Base-by-base conservation (phyloP, 2,888 invertebrate species). In the Clostera curtula region DNA sequence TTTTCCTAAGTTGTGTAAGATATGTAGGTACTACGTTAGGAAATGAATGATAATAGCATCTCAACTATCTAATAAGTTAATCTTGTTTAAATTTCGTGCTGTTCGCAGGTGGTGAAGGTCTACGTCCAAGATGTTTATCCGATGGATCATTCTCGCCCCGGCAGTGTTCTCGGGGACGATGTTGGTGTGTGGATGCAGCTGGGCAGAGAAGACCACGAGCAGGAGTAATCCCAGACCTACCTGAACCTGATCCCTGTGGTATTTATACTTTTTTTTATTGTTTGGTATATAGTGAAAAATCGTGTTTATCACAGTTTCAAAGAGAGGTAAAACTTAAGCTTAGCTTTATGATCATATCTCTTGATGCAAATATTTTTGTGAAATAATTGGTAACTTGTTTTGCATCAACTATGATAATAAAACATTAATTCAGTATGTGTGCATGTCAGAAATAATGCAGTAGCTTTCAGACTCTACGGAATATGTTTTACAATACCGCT, bases 171-270 rank as follows among this genome's bases (percentile, higher is more conserved):
- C 86, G 85, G 5, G 70, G 74, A 0, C 86, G 88, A 13, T 94
- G 94, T 62, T 94, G 94, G 93, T 95, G 95, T 63, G 93, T 94
- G 2, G 93, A 95, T 64, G 93, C 93, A 33, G 93, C 93, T 1
- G 82, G 82, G 0, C 79, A 75, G 39, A 47, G 70, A 5, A 51
- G 76, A 3, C 42, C 56, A 5, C 55, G 52, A 7, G 21, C 36
- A 2, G 43, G 48, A 3, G n/a, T 36, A 1, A 51, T 66, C 1
- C 37, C 54, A 1, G 69, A 66, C 33, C 26, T 45, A 1, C 65
- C 67, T 1, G 47, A 41, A 2, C 24, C 53, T 0, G 72, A 79
- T 17, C 56, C 68, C 12, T 80, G 80, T 35, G 72, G 79, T 77
- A 28, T 5, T 18, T 18, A 18, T 4, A 15, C 6, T 15, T 15